These are phyloP conservation scores for Euphonia xanthogaster DNA, from an alignment of 2,797 vertebrate species.

Conservation along the genomic window DNA sequence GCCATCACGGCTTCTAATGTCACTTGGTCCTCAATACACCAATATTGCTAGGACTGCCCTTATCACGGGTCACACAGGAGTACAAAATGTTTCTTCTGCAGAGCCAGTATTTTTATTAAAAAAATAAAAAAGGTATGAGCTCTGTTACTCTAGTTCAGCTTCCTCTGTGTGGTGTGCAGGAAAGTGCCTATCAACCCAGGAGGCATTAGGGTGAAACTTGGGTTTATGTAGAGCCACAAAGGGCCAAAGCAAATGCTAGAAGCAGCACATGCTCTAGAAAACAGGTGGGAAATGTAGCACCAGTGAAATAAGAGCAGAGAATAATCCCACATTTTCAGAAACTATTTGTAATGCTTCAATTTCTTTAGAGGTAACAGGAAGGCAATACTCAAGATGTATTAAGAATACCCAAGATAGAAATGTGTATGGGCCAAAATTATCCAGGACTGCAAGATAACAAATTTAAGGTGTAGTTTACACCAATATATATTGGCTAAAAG, in stretches of 20 bases:
- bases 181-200: neutral
- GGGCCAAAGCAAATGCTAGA: neutral
- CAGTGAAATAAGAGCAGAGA: neutral
- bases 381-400: neutral
- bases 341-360: neutral
- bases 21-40: rapidly evolving
- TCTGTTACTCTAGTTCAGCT: neutral
- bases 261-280: neutral
- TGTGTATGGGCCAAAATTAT: neutral
- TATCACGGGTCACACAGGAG: neutral
- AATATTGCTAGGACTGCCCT: neutral
- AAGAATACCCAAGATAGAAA: neutral
- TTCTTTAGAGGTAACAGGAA: neutral
- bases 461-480: neutral
- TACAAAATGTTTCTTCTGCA: neutral
- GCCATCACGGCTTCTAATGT: neutral
- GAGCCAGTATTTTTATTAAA: neutral
- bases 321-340: neutral
- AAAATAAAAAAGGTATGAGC: neutral
- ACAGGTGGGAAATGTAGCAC: neutral
- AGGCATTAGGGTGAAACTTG: neutral
- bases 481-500: neutral
- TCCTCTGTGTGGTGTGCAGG: neutral
- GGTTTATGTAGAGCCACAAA: neutral
- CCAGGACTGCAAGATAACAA: neutral